Evolutionary conservation across 2,888 invertebrate species (phyloP).

Genomic region (Pheosia gnoma): DNA sequence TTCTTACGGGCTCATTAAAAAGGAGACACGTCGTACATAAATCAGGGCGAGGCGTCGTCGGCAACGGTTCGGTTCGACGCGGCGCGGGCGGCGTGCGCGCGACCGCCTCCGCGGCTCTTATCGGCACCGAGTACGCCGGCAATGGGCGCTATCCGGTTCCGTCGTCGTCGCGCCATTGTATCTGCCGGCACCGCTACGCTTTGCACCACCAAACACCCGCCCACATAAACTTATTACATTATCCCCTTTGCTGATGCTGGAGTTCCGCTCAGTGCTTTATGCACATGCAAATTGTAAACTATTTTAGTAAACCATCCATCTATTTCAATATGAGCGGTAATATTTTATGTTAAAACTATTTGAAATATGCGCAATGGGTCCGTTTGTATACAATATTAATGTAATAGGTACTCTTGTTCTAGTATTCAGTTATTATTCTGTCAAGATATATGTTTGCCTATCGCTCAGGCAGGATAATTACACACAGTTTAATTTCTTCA

Average conservation of each 20-base stretch:
- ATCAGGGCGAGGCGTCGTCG: slow-evolving; percentile 71
- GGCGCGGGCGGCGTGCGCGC: slow-evolving; percentile 45
- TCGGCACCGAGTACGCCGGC: slow-evolving; percentile 74
- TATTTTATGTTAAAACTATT: too few relatives aligned
- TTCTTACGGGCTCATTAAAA: slow-evolving; percentile 84
- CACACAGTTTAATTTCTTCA: too few relatives aligned
- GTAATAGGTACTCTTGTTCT: too few relatives aligned
- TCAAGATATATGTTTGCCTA: too few relatives aligned
- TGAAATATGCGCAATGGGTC: too few relatives aligned
- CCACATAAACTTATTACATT: slow-evolving; percentile 71
- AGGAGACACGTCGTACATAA: slow-evolving; percentile 83
- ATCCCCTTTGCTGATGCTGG: slow-evolving; percentile 62
- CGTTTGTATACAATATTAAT: too few relatives aligned
- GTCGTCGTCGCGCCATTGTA: slow-evolving; percentile 70
- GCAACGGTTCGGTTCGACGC: slow-evolving; percentile 30
- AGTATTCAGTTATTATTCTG: too few relatives aligned
- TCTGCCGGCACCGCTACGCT: slow-evolving; percentile 41
- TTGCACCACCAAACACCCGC: slow-evolving; percentile 50
- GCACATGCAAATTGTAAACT: slow-evolving; percentile 9
- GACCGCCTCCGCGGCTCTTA: slow-evolving; percentile 65
- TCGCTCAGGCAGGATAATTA: too few relatives aligned
- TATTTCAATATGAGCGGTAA: too few relatives aligned
- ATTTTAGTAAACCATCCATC: neutral
- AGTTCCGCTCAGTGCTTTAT: slow-evolving; percentile 43
- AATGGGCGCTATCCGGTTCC: slow-evolving; percentile 84